Evolutionary conservation across 2,888 invertebrate species (phyloP).

Genomic region (Odontocolon sp.): DNA sequence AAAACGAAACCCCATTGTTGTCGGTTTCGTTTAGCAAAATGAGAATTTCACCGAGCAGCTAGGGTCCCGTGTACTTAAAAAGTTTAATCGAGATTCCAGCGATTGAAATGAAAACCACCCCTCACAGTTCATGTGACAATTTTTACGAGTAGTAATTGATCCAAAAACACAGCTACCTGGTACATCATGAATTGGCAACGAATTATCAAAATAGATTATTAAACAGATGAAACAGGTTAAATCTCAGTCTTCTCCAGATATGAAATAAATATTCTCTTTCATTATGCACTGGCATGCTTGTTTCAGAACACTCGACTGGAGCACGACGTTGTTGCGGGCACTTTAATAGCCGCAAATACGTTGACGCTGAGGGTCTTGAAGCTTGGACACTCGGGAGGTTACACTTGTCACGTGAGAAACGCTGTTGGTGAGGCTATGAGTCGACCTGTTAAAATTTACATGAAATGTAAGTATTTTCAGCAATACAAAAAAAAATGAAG

Average conservation of each 20-base stretch:
- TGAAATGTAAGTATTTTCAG: slow-evolving; percentile 87
- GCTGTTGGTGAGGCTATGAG: slow-evolving; percentile 91
- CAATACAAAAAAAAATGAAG: too few relatives aligned
- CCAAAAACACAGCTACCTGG: too few relatives aligned
- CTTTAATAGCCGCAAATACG: slow-evolving; percentile 86
- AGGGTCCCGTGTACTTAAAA: not conserved
- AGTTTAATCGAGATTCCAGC: too few relatives aligned
- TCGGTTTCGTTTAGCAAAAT: not conserved
- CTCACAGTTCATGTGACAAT: too few relatives aligned
- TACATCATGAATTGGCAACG: too few relatives aligned
- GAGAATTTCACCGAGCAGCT: not conserved
- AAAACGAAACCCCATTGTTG: not conserved
- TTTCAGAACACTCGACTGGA: slow-evolving; percentile 85
- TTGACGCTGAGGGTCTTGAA: slow-evolving; percentile 87
- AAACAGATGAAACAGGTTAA: too few relatives aligned
- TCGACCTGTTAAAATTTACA: slow-evolving; percentile 86
- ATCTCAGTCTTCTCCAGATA: too few relatives aligned
- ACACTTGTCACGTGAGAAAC: slow-evolving; percentile 91
- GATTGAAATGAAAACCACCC: too few relatives aligned
- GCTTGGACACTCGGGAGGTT: slow-evolving; percentile 88
- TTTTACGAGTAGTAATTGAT: too few relatives aligned
- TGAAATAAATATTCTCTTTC: not conserved
- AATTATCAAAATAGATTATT: too few relatives aligned
- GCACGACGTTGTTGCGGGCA: slow-evolving; percentile 86
- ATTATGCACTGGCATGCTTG: slow-evolving; percentile 14